Base-by-base conservation (phyloP, 2,888 invertebrate species). In the Hydriomena furcata region DNA sequence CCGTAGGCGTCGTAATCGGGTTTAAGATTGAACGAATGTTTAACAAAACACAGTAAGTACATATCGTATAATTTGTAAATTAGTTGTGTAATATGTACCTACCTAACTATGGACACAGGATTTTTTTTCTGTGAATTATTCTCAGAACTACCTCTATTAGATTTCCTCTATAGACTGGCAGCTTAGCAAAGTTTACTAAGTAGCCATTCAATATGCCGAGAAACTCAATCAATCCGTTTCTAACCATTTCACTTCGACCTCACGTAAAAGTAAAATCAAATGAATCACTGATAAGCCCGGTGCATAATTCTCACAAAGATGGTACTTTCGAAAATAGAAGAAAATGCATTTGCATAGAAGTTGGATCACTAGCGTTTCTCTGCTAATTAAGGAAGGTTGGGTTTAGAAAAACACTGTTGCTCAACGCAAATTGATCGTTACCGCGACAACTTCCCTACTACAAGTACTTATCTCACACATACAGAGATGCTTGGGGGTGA, bases 261-360 rank as follows among this genome's bases (percentile, higher is more conserved):
- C 53, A 36, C 43, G 53, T 61, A 73, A 73, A 73, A 70, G 65
- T 68, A 69, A 69, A 70, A 66, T 61, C 43, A 48, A 63, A 61
- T 62, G 61, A 68, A 72, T 70, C 55, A 64, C 47, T 53, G 60
- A 64, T 61, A 66, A 61, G 52, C 59, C 55, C 58, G 63, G 63
- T 45, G 45, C 35, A 64, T 68, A 66, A 63, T 66, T 70, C 71
- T 65, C 70, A 68, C 69, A 68, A 74, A 72, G 73, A 71, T 68
- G 66, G 63, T 67, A 71, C 79, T 80, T 83, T 82, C 79, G 80
- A 80, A 84, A 78, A 82, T 74, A 73, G 75, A 82, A 79, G 80
- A 83, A 83, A 85, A 80, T 77, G 65, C 67, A 81, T 80, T 84
- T 77, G 79, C 82, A 82, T 84, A 84, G 77, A 78, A 76, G 79